Conservation (phyloP, 2,113 vertebrate genomes). For the Capricornis sumatraensis region DNA sequence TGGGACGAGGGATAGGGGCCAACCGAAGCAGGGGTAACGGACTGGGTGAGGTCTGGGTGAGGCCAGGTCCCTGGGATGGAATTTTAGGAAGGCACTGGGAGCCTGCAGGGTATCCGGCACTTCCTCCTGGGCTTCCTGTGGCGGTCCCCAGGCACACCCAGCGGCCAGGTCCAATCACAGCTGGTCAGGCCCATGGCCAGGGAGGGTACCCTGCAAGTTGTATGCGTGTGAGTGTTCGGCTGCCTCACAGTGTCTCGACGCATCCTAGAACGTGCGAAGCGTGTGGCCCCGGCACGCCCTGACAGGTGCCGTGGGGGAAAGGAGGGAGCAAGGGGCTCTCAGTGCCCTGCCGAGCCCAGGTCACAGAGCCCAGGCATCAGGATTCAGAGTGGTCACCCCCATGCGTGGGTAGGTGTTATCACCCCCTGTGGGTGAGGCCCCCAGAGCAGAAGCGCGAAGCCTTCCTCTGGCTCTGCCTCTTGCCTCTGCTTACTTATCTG, state of each 20-base stretch:
- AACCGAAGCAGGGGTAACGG: background rate
- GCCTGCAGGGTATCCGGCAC: rapidly evolving
- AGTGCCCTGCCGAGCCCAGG: background rate
- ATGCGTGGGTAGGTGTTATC: background rate
- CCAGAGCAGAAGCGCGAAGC: background rate
- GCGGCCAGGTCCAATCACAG: background rate
- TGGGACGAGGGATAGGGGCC: background rate
- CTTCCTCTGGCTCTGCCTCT: background rate
- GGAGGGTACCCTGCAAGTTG: background rate
- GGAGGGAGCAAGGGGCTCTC: background rate
- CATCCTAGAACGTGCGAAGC: background rate
- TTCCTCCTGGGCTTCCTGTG: background rate
- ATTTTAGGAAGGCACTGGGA: background rate
- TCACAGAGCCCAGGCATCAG: background rate
- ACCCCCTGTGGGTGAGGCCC: rapidly evolving
- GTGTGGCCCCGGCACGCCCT: background rate
- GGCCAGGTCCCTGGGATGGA: background rate
- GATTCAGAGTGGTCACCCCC: background rate
- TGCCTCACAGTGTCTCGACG: background rate
- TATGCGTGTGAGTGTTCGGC: rapidly evolving
- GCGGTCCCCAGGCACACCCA: background rate
- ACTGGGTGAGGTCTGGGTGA: background rate
- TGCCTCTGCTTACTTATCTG: background rate
- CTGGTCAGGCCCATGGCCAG: background rate
- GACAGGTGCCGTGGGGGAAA: background rate